Evolutionary conservation across 2,888 invertebrate species (phyloP).

Genomic region (Chesias legatella): DNA sequence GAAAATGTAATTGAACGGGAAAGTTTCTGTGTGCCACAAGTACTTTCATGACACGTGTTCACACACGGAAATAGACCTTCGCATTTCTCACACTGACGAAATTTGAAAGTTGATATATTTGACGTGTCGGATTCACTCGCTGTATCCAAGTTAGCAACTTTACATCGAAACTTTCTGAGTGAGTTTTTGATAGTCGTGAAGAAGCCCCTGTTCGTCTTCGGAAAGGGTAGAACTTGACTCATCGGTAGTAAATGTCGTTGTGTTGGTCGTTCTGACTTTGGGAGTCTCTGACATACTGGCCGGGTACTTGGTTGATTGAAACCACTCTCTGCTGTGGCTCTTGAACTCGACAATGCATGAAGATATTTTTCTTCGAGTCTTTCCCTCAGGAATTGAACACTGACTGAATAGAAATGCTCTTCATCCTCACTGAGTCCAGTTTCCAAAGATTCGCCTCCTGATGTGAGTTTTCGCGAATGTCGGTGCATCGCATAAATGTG

Average conservation of each 20-base stretch:
- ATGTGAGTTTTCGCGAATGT: constrained; percentile 20
- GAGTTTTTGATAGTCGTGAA: constrained; percentile 49
- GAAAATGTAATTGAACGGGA: not conserved
- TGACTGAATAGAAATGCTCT: constrained; percentile 61
- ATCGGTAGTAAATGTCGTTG: constrained; percentile 43
- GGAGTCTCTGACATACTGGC: constrained; percentile 8
- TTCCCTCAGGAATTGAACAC: constrained; percentile 60
- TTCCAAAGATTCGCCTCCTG: constrained; percentile 30
- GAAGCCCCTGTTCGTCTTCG: constrained; percentile 54
- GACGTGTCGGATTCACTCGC: constrained; percentile 32
- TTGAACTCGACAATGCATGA: constrained; percentile 14
- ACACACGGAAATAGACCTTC: constrained; percentile 39
- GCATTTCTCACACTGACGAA: constrained; percentile 46
- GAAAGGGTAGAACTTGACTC: constrained; percentile 65
- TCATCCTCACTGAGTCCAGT: constrained; percentile 43
- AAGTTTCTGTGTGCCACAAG: constrained; percentile 31
- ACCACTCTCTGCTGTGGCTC: constrained; percentile 46
- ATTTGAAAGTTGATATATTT: constrained; percentile 56
- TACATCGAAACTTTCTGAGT: constrained; percentile 37
- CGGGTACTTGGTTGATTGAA: constrained; percentile 23
- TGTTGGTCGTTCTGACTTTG: constrained; percentile 4
- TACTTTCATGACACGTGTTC: constrained; percentile 41
- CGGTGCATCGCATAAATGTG: constrained; percentile 51
- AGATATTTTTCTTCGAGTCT: constrained; percentile 53
- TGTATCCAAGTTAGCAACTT: constrained; percentile 1